Percentiles rank a stretch among this genome's conserved stretches.
These are phyloP conservation scores for Ephialtes manifestator DNA, from an alignment of 2,888 invertebrate species.

Conservation along the genomic window DNA sequence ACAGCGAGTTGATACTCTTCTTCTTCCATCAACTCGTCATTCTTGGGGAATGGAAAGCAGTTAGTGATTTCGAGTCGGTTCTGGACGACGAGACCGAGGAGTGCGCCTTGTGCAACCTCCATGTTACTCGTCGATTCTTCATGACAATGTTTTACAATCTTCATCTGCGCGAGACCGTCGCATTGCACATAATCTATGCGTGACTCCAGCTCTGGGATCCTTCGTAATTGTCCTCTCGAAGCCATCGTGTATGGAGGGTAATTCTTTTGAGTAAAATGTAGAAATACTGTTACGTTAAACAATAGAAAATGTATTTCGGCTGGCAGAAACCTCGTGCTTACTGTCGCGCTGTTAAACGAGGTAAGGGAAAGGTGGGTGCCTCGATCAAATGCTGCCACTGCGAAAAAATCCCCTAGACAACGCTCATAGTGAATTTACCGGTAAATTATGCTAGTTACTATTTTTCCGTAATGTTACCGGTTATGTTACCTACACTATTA, in stretches of 20 bases:
- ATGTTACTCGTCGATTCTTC: constrained; percentile 98
- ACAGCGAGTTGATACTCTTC: constrained; percentile 98
- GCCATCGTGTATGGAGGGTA: constrained; percentile 47
- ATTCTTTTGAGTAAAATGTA: constrained; percentile 1
- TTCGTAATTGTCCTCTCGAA: constrained; percentile 63
- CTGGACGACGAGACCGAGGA: constrained; percentile 95
- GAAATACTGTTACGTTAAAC: neutral
- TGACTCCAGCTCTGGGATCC: constrained; percentile 87
- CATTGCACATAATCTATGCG: constrained; percentile 96
- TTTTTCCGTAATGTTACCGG: too few species aligned
- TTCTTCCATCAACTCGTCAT: constrained; percentile 97
- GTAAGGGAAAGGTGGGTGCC: constrained; percentile 57
- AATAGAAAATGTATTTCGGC: constrained; percentile 7
- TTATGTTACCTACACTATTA: too few species aligned
- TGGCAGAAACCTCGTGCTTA: constrained; percentile 22
- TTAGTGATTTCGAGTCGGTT: constrained; percentile 98
- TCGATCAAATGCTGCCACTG: constrained; percentile 4
- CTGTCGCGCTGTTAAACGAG: constrained; percentile 66
- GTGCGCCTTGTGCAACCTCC: constrained; percentile 98
- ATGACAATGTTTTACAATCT: constrained; percentile 99
- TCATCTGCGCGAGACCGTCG: constrained; percentile 98
- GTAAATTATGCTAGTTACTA: too few species aligned
- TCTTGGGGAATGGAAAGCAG: constrained; percentile 98
- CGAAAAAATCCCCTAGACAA: neutral
- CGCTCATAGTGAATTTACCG: too few species aligned